phyloP scores from a whole-genome alignment of 2,888 invertebrate genomes.

The Mythimna ferrago region DNA sequence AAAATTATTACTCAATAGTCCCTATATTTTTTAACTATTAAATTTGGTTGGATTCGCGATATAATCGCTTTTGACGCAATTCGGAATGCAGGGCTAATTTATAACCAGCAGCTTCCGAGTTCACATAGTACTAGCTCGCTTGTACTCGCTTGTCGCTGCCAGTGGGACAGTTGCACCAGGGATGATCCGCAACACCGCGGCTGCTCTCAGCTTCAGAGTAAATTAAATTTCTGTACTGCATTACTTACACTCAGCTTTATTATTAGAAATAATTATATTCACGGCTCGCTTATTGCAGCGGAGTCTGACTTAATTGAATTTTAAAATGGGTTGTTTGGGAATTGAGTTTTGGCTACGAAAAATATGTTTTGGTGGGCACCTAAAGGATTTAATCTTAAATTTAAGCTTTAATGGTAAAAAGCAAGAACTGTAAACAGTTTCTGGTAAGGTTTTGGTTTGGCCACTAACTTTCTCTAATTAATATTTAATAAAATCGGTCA shows the following conservation, averaged over 20 bases:
- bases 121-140: background rate
- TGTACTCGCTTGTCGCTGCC: background rate
- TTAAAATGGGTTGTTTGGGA: slow-evolving; percentile 35
- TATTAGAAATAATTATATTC: slow-evolving; percentile 50
- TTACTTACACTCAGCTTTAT: slow-evolving; percentile 41
- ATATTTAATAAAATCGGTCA: too few species aligned
- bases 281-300: slow-evolving; percentile 35
- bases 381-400: background rate
- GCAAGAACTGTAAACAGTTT: too few species aligned
- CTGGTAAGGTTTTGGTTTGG: too few species aligned
- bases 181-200: slow-evolving; percentile 28
- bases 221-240: slow-evolving; percentile 56
- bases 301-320: slow-evolving; percentile 27
- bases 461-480: too few species aligned
- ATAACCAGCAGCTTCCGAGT: background rate
- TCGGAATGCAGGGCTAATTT: too few species aligned
- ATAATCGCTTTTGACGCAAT: too few species aligned
- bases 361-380: too few species aligned
- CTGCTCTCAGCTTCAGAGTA: slow-evolving; percentile 42
- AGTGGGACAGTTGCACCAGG: background rate
- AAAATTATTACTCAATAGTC: too few species aligned
- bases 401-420: too few species aligned
- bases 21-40: too few species aligned
- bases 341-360: background rate
- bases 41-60: too few species aligned